These are phyloP conservation scores for Mellivora capensis DNA, from an alignment of 2,113 vertebrate species.

Conservation along the genomic window DNA sequence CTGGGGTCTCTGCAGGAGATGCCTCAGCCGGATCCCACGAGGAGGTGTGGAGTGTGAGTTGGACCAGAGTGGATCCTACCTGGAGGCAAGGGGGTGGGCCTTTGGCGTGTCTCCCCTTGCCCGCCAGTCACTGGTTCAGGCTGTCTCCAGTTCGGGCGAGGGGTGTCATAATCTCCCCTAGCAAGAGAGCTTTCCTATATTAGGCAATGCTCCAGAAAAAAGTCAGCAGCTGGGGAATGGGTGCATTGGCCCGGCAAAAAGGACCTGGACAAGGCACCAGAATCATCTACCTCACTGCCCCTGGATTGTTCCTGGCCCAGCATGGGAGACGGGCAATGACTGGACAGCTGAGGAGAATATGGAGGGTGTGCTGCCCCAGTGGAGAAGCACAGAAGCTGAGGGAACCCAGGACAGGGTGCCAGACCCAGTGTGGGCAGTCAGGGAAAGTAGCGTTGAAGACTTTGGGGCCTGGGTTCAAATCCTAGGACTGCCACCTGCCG, in stretches of 20 bases:
- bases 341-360: neutral
- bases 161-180: neutral
- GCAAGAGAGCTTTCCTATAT: neutral
- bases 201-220: neutral
- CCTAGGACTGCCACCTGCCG: neutral
- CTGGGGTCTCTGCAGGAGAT: neutral
- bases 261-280: neutral
- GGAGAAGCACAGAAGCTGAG: neutral
- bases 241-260: too few species aligned
- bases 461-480: neutral
- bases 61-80: neutral
- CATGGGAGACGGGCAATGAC: too few species aligned
- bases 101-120: neutral
- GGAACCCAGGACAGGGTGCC: neutral
- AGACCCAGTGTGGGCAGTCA: neutral
- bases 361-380: neutral
- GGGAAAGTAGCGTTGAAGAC: neutral
- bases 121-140: neutral
- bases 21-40: fast-evolving
- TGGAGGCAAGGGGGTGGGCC: fast-evolving
- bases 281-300: fast-evolving
- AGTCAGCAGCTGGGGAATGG: neutral
- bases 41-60: neutral
- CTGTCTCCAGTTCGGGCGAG: neutral
- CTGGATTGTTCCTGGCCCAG: neutral